Conservation (phyloP, 2,888 invertebrate genomes). For the Dicroscelio sp. region DNA sequence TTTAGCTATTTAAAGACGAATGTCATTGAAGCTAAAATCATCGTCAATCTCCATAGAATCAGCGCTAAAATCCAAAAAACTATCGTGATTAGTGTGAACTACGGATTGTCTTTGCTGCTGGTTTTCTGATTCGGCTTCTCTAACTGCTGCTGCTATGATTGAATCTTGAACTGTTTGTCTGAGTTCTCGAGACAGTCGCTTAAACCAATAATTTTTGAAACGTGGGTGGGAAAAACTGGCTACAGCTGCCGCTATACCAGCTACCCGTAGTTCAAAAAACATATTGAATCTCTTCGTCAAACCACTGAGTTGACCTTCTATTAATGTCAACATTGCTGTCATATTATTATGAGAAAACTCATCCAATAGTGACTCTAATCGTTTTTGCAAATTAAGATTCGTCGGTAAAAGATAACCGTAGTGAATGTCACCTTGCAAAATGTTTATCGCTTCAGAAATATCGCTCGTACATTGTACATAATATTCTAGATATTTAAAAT, state of each 20-base stretch:
- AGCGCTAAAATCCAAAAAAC: background rate
- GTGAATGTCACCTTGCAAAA: background rate
- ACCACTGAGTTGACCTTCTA: background rate
- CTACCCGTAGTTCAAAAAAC: background rate
- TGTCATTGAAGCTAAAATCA: constrained; percentile 3
- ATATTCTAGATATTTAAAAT: background rate
- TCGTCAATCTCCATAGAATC: background rate
- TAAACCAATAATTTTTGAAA: background rate
- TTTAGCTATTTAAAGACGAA: background rate
- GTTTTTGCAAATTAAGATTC: background rate
- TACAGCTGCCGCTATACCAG: background rate
- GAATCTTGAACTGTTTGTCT: too few relatives aligned
- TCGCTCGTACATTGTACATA: background rate
- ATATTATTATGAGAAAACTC: background rate
- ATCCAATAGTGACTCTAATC: too few relatives aligned
- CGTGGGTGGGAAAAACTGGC: background rate
- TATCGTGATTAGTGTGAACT: too few relatives aligned
- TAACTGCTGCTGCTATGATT: too few relatives aligned
- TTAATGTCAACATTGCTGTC: too few relatives aligned
- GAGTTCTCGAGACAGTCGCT: background rate
- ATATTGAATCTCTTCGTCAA: background rate
- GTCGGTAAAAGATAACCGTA: background rate
- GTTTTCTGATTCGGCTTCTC: too few relatives aligned
- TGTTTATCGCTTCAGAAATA: background rate
- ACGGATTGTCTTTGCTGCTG: too few relatives aligned